phyloP scores from a whole-genome alignment of 2,888 invertebrate species.

The Oscheius sp. region DNA sequence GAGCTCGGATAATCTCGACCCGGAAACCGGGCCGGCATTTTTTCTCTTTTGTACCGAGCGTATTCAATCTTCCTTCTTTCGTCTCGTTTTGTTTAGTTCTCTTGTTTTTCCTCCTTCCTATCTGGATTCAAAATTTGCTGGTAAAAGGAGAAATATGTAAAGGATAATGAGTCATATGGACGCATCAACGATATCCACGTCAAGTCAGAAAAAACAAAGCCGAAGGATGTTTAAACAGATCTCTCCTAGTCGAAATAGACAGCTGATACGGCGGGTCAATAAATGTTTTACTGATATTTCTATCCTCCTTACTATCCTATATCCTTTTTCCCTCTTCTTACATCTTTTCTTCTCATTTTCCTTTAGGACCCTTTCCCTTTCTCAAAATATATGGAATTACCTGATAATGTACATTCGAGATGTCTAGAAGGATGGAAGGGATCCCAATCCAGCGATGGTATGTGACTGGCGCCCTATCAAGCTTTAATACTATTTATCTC shows the following conservation, averaged over 20 bases:
- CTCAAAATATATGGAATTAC: not conserved
- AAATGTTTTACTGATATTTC: not conserved
- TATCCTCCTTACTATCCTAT: not conserved
- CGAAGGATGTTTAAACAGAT: constrained; percentile 18
- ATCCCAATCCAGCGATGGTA: no score
- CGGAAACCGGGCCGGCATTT: constrained; percentile 8
- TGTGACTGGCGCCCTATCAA: no score
- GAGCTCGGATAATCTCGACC: constrained; percentile 21
- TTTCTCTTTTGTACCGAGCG: not conserved
- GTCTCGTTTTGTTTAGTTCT: not conserved
- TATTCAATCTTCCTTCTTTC: not conserved
- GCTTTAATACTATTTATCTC: no score
- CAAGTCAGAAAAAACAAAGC: constrained; percentile 18
- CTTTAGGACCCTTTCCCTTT: not conserved
- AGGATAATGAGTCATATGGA: not conserved
- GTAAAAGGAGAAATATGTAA: no score
- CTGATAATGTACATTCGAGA: not conserved
- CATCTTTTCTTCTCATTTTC: not conserved
- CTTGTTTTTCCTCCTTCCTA: not conserved
- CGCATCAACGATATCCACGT: constrained; percentile 7
- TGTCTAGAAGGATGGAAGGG: no score
- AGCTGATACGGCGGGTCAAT: constrained; percentile 12
- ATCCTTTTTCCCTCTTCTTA: not conserved
- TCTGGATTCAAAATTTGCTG: no score
- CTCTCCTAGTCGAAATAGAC: constrained; percentile 16